Base-by-base conservation (phyloP, 1,140 invertebrate genomes). In the Parasteatoda tepidariorum region DNA sequence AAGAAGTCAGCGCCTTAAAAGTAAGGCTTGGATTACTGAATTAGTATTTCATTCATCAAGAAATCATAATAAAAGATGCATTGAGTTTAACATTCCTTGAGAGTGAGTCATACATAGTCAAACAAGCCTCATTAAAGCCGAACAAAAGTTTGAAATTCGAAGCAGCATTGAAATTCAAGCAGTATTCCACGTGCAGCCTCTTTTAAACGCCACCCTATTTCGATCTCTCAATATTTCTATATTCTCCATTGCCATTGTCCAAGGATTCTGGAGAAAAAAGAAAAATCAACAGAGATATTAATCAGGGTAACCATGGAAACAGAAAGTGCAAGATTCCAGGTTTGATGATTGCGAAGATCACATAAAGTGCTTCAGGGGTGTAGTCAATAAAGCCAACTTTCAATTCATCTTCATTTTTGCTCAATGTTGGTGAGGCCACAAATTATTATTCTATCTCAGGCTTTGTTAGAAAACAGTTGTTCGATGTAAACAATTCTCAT, bases 341-440 rank as follows among this genome's bases (percentile, higher is more conserved):
- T 33, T 66, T 38, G 66, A 33, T 68, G 66, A 68, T 68, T 68
- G 66, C 66, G 66, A 68, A 34, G 22, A 68, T 38, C 34, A 68
- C 66, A 2, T 4, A 38, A 38, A 68, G 66, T 68, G 66, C 66
- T 68, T 26, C 34, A 68, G 66, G 66, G 30, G n/a, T 28, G 13
- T 33, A 13, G 62, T n/a, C 62, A 66, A 66, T 33, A 33, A 66
- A 9, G 2, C 31, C 62, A 66, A n/a, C 62, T 66, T 66, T 31
- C 62, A 31, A 66, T 66, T 66, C 62, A 66, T 66, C 62, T 66
- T 66, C 62, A 66, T 66, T 66, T 66, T n/a, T 33, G 62, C 62
- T 15, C 3, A 22, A 31, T 28, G 15, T 66, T 31, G 34, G 62
- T 33, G 62, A 31, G 34, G 31, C 11, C 34, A 68, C 41, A 22